Base-by-base conservation (phyloP, 2,888 invertebrate genomes). In the Drosophila tripunctata region DNA sequence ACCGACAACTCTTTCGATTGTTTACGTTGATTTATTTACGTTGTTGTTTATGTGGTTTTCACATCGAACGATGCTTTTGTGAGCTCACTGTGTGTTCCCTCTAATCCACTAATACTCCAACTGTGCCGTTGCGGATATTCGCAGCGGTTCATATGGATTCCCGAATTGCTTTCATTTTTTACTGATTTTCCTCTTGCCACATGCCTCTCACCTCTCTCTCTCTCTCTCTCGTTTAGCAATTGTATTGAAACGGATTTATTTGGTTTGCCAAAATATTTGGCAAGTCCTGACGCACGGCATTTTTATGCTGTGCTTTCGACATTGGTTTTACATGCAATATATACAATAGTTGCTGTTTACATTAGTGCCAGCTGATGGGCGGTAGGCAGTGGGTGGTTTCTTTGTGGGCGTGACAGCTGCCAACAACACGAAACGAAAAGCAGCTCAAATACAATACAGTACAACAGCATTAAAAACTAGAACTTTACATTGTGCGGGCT, bases 1-100 rank as follows among this genome's bases (percentile, higher is more conserved):
- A 83, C 85, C 82, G 87, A 88, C 87, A 84, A 88, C 84, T 83
- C 81, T 78, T 88, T 88, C 85, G 87, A 87, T 88, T 87, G 82
- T 84, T 88, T 77, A 87, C 85, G 78, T 88, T 83, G 82, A 83
- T 83, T 83, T 83, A 83, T 83, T 87, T 83, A 77, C 87, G 74
- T 78, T 82, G 88, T 69, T 81, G 87, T 84, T 72, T 82, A 72
- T 80, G 82, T 82, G 82, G 88, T 87, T 88, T 82, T 88, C 57
- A 61, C 61, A 64, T 63, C 51, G 72, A 33, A 57, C 36, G 30
- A 10, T 17, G 27, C 62, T 57, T 41, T 60, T 56, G 56, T 55
- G 41, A 47, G 55, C 40, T 45, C 60, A 27, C 60, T 36, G 51
- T 15, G 51, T 15, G 12, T 38, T 21, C 52, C 43, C 75, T 64